Evolutionary conservation across 2,797 vertebrate genomes (phyloP).

Genomic region (Thunnus albacares): DNA sequence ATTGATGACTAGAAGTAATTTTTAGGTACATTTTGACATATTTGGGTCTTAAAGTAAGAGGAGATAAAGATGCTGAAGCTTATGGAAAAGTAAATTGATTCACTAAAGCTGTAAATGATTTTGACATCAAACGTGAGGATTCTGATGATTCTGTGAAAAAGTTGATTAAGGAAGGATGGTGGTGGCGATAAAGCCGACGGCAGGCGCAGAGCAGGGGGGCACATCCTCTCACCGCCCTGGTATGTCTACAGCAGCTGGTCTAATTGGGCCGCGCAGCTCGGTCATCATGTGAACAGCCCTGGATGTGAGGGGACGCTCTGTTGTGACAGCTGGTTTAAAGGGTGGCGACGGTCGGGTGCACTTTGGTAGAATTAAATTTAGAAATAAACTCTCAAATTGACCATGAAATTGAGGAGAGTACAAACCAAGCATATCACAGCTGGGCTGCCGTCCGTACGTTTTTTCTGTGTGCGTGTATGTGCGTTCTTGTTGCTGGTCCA

Average conservation of each 20-base stretch:
- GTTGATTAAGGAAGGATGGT: constrained; percentile 26
- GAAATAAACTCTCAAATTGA: constrained; percentile 78
- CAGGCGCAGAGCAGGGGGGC: constrained; percentile 19
- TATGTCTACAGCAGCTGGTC: constrained; percentile 71
- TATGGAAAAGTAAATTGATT: constrained; percentile 18
- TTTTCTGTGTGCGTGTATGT: constrained; percentile 17
- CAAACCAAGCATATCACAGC: constrained; percentile 53
- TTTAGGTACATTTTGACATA: neutral
- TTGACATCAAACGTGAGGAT: neutral
- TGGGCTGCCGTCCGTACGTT: constrained; percentile 23
- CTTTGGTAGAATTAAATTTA: constrained; percentile 75
- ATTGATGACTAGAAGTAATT: constrained; percentile 3
- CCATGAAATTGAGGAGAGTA: constrained; percentile 68
- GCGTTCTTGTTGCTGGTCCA: constrained; percentile 33
- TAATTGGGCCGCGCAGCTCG: constrained; percentile 64
- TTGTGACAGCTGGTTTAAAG: constrained; percentile 78
- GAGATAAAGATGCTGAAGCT: constrained; percentile 21
- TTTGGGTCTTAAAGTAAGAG: neutral
- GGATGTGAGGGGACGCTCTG: constrained; percentile 62
- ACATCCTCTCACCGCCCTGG: constrained; percentile 45
- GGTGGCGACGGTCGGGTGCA: constrained; percentile 53
- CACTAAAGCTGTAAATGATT: neutral
- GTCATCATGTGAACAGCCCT: constrained; percentile 68
- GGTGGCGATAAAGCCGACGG: constrained; percentile 16
- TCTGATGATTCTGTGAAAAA: constrained; percentile 14